A percentile compares a stretch with the other conserved stretches of the same genome.
These are phyloP conservation scores for Phymanthus crucifer DNA, from an alignment of 92 coral and sea anemone genomes.

Conservation along the genomic window DNA sequence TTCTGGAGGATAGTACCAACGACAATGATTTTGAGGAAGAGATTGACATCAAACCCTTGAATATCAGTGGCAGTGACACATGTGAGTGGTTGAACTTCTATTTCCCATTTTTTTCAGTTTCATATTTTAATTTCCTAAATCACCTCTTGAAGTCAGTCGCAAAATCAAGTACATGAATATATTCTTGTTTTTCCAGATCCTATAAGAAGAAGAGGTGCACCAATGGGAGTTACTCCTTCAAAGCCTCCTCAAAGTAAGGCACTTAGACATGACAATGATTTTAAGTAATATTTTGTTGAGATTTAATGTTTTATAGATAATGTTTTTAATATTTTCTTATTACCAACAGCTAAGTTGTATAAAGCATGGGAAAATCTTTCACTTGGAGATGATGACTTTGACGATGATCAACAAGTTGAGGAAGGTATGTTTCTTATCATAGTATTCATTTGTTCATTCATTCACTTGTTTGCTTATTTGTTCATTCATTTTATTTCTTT, in stretches of 20 bases:
- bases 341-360: constrained; percentile 22
- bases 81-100: constrained; percentile 10
- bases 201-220: constrained; percentile 21
- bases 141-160: neutral
- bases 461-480: neutral
- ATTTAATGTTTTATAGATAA: neutral
- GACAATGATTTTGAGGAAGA: constrained; percentile 22
- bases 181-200: constrained; percentile 15
- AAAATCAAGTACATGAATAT: too few species aligned
- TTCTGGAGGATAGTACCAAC: constrained; percentile 27
- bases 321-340: neutral
- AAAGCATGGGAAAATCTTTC: constrained; percentile 42
- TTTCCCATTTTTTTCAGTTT: neutral
- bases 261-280: neutral
- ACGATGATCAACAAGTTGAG: constrained; percentile 20
- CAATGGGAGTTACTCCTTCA: neutral
- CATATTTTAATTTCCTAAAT: neutral
- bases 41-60: constrained; percentile 37
- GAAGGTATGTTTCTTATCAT: constrained; percentile 20
- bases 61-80: constrained; percentile 39
- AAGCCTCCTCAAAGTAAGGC: constrained; percentile 34
- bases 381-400: constrained; percentile 23
- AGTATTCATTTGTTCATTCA: neutral
- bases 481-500: neutral
- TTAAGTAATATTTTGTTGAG: neutral